Conservation (phyloP, 2,113 vertebrate species). For the Pionites leucogaster region DNA sequence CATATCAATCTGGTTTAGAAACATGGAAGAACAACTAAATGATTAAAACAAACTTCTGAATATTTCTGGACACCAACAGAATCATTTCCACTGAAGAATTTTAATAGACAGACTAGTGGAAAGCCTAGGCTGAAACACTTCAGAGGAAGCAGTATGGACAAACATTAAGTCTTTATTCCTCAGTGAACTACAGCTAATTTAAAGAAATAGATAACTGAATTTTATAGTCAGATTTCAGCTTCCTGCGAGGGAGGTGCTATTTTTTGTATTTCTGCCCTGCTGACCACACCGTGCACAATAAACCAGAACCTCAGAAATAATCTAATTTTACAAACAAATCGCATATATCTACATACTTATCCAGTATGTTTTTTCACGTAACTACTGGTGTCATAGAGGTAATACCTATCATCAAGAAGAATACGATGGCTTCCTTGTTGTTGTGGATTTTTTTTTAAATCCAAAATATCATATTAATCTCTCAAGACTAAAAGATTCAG, state of each 20-base stretch:
- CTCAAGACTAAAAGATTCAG: background rate
- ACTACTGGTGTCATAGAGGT: background rate
- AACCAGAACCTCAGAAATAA: background rate
- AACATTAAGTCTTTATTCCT: background rate
- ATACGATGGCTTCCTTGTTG: background rate
- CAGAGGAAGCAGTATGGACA: background rate
- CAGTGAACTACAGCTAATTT: background rate
- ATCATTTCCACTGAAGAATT: background rate
- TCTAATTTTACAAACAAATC: background rate
- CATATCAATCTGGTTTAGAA: background rate
- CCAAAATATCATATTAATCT: background rate
- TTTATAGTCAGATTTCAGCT: background rate
- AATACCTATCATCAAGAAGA: background rate
- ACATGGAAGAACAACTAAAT: background rate
- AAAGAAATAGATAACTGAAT: background rate
- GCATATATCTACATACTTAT: background rate
- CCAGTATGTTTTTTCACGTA: background rate
- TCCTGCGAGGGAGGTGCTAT: background rate
- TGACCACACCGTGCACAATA: background rate
- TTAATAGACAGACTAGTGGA: background rate
- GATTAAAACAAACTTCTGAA: background rate
- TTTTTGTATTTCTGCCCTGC: background rate
- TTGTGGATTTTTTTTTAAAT: background rate
- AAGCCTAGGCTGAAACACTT: accelerated
- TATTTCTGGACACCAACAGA: background rate